A percentile compares a stretch with the other conserved stretches of the same genome.
Evolutionary conservation across 2,888 invertebrate species (phyloP).

Genomic region (Nephrotoma guestfalica): DNA sequence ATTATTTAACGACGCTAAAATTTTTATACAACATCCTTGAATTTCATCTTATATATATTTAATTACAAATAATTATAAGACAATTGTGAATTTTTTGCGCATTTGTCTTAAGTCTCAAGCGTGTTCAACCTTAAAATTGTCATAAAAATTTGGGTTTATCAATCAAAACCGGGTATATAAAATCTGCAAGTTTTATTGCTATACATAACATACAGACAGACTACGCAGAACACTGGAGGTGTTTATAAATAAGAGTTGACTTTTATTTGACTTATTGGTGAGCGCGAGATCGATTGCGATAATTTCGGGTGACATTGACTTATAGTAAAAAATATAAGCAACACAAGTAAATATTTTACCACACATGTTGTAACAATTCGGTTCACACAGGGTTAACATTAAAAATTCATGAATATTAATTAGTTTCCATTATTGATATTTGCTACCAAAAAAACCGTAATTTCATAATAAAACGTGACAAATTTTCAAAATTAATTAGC

Average conservation of each 20-base stretch:
- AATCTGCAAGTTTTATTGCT: not conserved
- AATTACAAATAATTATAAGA: not conserved
- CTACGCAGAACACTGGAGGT: not conserved
- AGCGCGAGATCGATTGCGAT: not conserved
- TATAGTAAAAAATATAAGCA: not conserved
- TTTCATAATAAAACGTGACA: not conserved
- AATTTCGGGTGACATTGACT: not conserved
- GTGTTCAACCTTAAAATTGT: not conserved
- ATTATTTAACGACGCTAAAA: not conserved
- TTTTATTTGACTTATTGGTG: not conserved
- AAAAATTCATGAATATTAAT: not conserved
- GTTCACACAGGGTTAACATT: not conserved
- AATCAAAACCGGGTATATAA: not conserved
- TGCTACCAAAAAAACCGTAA: not conserved
- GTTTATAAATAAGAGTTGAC: not conserved
- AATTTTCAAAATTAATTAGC: not conserved
- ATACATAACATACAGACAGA: not conserved
- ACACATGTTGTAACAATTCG: not conserved
- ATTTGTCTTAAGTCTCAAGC: not conserved
- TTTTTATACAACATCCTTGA: not conserved
- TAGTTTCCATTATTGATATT: not conserved
- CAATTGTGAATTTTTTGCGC: not conserved
- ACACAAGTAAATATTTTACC: not conserved
- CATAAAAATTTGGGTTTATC: not conserved
- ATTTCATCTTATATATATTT: not conserved